Evolutionary conservation across 1,140 invertebrate genomes (phyloP).

Genomic region (Leguminivora glycinivorella): DNA sequence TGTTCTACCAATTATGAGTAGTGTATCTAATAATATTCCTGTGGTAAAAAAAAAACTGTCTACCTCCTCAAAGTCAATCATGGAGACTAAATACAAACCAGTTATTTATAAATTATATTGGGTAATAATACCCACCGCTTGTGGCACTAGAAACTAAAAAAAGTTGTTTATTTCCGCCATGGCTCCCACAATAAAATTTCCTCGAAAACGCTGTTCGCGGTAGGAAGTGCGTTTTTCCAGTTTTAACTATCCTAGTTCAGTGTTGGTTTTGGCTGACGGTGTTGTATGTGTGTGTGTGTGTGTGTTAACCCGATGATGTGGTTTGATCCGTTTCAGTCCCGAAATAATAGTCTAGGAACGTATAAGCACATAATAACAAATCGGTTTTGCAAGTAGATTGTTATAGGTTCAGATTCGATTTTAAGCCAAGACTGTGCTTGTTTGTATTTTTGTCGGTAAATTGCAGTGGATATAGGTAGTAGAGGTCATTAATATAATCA

Average conservation of each 20-base stretch:
- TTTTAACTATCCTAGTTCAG: not conserved
- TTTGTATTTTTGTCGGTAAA: too few species aligned
- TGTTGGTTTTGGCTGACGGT: constrained; percentile 22
- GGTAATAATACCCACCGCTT: not conserved
- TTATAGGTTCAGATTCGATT: too few species aligned
- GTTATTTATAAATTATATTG: not conserved
- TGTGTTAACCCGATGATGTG: not conserved
- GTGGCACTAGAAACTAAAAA: constrained; percentile 1
- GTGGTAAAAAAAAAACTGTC: not conserved
- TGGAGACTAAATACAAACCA: not conserved
- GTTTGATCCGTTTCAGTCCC: not conserved
- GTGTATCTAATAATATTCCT: too few species aligned
- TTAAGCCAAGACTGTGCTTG: too few species aligned
- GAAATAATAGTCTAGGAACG: not conserved
- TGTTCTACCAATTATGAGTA: too few species aligned
- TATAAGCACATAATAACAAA: too few species aligned
- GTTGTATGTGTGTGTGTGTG: not conserved
- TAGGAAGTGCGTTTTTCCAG: constrained; percentile 20
- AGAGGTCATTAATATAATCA: too few species aligned
- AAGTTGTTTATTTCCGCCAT: constrained; percentile 8
- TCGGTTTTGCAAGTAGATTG: too few species aligned
- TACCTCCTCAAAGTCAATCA: not conserved
- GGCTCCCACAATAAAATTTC: constrained; percentile 20
- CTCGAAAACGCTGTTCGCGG: constrained; percentile 7
- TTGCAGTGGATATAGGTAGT: too few species aligned